These are phyloP conservation scores for Chrysopa pallens DNA, from an alignment of 1,140 invertebrate genomes.

Conservation along the genomic window DNA sequence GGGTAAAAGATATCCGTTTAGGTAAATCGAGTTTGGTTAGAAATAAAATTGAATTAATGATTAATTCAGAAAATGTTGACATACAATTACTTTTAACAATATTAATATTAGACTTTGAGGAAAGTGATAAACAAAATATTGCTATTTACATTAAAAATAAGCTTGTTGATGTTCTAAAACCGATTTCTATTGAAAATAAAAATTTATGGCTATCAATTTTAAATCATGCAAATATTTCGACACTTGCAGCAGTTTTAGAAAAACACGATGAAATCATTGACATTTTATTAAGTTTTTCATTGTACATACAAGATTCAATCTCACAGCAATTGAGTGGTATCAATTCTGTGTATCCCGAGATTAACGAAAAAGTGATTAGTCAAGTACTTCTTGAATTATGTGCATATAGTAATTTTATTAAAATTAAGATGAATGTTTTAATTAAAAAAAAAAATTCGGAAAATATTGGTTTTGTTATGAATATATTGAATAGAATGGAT, in stretches of 20 bases:
- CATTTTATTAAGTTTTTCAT: constrained; percentile 29
- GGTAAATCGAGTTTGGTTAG: constrained; percentile 16
- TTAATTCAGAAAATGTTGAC: constrained; percentile 17
- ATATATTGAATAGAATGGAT: no score
- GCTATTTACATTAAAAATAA: constrained; percentile 17
- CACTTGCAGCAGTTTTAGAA: constrained; percentile 23
- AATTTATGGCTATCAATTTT: constrained; percentile 26
- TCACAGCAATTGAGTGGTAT: constrained; percentile 19
- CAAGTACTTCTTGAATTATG: no score
- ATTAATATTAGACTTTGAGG: constrained; percentile 9
- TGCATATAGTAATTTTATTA: no score
- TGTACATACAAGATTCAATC: constrained; percentile 25
- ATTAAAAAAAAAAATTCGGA: no score
- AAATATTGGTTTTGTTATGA: no score
- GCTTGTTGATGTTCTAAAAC: constrained; percentile 17
- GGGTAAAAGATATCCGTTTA: constrained; percentile 17
- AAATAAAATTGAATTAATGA: constrained; percentile 17
- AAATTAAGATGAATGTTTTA: no score
- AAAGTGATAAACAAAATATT: constrained; percentile 13
- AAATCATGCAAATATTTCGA: constrained; percentile 21
- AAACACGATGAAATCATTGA: constrained; percentile 25
- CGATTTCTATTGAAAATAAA: constrained; percentile 12
- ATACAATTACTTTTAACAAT: constrained; percentile 13
- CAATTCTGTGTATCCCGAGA: constrained; percentile 23
- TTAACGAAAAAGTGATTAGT: constrained; percentile 8